Percentiles rank a stretch among this genome's conserved stretches.
phyloP scores from a whole-genome alignment of 2,888 invertebrate species.

The Mythimna loreyi region DNA sequence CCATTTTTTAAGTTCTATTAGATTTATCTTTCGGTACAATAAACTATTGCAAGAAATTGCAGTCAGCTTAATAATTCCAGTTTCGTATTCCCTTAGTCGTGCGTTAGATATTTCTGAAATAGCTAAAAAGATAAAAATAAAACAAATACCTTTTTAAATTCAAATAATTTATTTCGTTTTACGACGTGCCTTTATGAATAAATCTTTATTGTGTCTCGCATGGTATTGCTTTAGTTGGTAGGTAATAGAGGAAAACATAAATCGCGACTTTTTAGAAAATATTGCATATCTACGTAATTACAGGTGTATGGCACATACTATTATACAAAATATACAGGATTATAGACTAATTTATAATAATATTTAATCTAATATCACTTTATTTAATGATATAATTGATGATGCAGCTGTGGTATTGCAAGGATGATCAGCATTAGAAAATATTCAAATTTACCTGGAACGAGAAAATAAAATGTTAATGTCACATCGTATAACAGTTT shows the following conservation, averaged over 20 bases:
- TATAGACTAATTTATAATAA: constrained; percentile 77
- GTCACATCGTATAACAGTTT: neutral
- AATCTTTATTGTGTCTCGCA: constrained; percentile 84
- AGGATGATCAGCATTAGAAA: constrained; percentile 78
- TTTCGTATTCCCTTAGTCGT: neutral
- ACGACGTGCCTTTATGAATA: constrained; percentile 86
- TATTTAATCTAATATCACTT: constrained; percentile 89
- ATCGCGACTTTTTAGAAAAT: constrained; percentile 84
- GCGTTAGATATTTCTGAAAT: neutral
- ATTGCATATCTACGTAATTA: constrained; percentile 87
- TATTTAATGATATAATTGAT: constrained; percentile 87
- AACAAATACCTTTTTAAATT: constrained; percentile 63
- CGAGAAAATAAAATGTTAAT: constrained; percentile 51
- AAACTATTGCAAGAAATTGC: neutral
- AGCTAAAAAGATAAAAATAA: neutral
- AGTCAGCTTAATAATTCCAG: neutral
- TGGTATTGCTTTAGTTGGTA: constrained; percentile 84
- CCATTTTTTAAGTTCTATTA: neutral
- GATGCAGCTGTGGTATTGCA: constrained; percentile 78
- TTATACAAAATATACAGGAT: constrained; percentile 90
- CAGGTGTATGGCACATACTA: constrained; percentile 89
- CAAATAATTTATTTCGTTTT: constrained; percentile 80
- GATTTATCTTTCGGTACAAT: neutral
- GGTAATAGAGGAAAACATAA: constrained; percentile 80
- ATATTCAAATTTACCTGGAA: constrained; percentile 77